Evolutionary conservation across 2,888 invertebrate species (phyloP), one percentile per base, ranked within the genome.

Genomic region (Megastigmus dorsalis): DNA sequence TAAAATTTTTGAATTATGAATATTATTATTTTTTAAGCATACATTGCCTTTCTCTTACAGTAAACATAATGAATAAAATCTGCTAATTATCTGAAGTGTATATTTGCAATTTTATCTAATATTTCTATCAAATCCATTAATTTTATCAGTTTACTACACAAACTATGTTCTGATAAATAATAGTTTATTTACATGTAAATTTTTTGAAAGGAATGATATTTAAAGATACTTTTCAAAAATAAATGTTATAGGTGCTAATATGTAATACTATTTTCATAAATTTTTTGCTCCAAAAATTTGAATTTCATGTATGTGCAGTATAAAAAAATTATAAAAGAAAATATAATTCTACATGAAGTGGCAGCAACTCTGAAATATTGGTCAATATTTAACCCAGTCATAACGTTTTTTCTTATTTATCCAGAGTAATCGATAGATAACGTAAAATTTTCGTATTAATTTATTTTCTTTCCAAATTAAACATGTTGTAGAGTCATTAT

Each of bases 21-120:
- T 48, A 48, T 9, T 48, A 3, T 15, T 18, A 20, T 9, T 52
- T 9, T 52, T 52, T 52, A 23, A n/a, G 7, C 5, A 20, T 54
- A n/a, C n/a, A n/a, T n/a, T n/a, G 33, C 30, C n/a, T 54, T 41
- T 59, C 9, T 33, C 15, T 23, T 20, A 7, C 10, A n/a, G 41
- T 9, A 38, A 41, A 41, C 28, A 45, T 45, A 30, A 60, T 45
- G 45, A 43, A 60, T 20, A 43, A 28, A 60, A 45, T 60, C 18
- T 60, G 3, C 6, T 36, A 30, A 15, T 28, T 45, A 45, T 60
- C 15, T 30, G 43, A 26, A 59, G n/a, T 28, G n/a, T 18, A 15
- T 41, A 20, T 59, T 26, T 7, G 9, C 7, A 59, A 41, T 41
- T 59, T 59, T 59, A 59, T 59, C 15, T 59, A 59, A 59, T 45